These are phyloP conservation scores for Lathronympha strigana DNA, from an alignment of 2,888 invertebrate genomes.

Conservation along the genomic window DNA sequence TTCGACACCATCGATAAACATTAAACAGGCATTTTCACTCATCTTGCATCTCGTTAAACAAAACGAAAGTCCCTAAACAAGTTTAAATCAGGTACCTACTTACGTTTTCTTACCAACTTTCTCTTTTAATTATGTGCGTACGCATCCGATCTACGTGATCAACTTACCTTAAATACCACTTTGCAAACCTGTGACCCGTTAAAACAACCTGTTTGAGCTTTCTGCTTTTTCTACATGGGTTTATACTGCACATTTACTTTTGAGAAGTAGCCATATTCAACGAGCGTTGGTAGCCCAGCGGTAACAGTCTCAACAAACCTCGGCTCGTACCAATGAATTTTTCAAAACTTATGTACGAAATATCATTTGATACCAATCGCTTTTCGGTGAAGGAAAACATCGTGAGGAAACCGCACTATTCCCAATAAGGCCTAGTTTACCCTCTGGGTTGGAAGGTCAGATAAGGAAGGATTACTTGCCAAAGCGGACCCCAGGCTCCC, in stretches of 20 bases:
- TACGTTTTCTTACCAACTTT: conserved; percentile 55
- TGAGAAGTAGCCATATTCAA: background rate
- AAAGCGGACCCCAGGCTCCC: no score
- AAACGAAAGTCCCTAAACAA: conserved; percentile 56
- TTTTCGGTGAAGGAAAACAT: no score
- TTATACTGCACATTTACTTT: background rate
- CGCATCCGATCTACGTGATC: conserved; percentile 36
- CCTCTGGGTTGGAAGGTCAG: no score
- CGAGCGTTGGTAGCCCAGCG: no score
- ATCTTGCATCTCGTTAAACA: conserved; percentile 42
- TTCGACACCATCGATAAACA: no score
- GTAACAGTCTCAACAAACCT: no score
- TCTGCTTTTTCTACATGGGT: background rate
- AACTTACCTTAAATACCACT: conserved; percentile 19
- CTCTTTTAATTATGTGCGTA: conserved; percentile 55
- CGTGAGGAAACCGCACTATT: no score
- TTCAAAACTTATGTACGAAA: no score
- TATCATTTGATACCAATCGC: no score
- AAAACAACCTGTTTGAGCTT: background rate
- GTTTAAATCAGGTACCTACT: conserved; percentile 31
- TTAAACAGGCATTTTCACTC: background rate
- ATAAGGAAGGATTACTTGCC: no score
- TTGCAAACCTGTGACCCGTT: conserved; percentile 6
- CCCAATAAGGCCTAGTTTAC: no score
- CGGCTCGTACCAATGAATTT: no score